phyloP scores from a whole-genome alignment of 2,797 vertebrate genomes.

The Chelmon rostratus region DNA sequence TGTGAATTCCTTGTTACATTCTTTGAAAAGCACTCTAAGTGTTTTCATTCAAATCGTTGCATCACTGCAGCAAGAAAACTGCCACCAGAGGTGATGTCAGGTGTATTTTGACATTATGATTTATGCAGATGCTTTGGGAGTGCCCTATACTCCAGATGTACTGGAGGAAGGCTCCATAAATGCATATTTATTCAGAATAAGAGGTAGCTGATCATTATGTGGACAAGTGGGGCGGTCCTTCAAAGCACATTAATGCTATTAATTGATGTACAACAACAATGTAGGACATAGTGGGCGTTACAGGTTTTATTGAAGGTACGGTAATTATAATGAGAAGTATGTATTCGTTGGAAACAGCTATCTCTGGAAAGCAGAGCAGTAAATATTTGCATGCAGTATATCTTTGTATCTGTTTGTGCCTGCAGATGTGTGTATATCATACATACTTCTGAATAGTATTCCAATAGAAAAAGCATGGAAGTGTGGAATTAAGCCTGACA shows the following conservation, averaged over 20 bases:
- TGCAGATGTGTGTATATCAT: too few relatives aligned
- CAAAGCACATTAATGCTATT: not conserved
- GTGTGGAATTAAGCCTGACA: not conserved
- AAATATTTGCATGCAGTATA: too few relatives aligned
- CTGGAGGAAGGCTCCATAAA: not conserved
- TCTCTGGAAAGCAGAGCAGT: too few relatives aligned
- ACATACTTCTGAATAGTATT: too few relatives aligned
- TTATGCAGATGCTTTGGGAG: not conserved
- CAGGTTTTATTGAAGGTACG: too few relatives aligned
- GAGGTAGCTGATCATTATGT: not conserved
- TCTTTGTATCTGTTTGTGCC: too few relatives aligned
- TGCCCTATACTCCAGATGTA: not conserved
- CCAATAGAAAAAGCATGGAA: not conserved
- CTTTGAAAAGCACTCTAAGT: not conserved
- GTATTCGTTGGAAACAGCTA: too few relatives aligned
- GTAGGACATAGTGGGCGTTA: not conserved
- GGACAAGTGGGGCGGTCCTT: not conserved
- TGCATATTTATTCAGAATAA: not conserved
- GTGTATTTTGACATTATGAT: not conserved
- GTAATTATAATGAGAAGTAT: too few relatives aligned
- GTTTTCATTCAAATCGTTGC: not conserved
- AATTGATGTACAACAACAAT: not conserved
- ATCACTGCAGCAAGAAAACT: not conserved
- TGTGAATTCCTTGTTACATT: conserved; percentile 14
- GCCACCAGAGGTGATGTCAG: not conserved